Evolutionary conservation across 2,797 vertebrate species (phyloP), one percentile per base, ranked within the genome.

Genomic region (Alfaro cultratus): DNA sequence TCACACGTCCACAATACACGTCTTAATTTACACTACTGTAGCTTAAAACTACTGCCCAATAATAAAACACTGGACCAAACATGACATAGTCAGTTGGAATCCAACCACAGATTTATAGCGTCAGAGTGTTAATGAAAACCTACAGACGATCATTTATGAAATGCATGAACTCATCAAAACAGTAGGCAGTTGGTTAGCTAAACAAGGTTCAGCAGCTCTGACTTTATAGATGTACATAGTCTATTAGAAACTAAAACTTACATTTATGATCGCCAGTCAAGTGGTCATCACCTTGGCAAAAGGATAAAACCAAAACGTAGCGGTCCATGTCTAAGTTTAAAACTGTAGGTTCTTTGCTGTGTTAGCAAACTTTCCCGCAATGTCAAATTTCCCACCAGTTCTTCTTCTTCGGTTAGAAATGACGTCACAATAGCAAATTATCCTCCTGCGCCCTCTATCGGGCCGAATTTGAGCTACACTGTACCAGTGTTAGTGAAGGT

Each of bases 301-400:
- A 79, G 1, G 79, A 94, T 74, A 91, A 15, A 72, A 92, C 80
- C 80, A 94, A 85, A 47, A 93, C 81, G 76, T 94, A 93, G 0
- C 91, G 89, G 57, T 95, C 94, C 94, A 95, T 95, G 21, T 83
- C 39, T 77, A 73, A 77, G n/a, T 1, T n/a, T 23, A 36, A 16
- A 0, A 11, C 3, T 31, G 51, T 0, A 3, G n/a, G 16, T 11
- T 21, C 1, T 4, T 5, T 26, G 7, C 0, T 34, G 36, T 71
- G 0, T 64, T 73, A 29, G 21, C 1, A 2, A 2, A 1, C 1
- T 29, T 80, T 84, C 15, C 76, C 82, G 72, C 77, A 76, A 55
- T 83, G 75, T 94, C 89, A 93, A 94, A 94, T 90, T 93, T 94
- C 94, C 93, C 94, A 91, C 94, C 88, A 75, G 5, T 15, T 84